phyloP scores from a whole-genome alignment of 2,888 invertebrate genomes.

The Drosophila melanocephala region DNA sequence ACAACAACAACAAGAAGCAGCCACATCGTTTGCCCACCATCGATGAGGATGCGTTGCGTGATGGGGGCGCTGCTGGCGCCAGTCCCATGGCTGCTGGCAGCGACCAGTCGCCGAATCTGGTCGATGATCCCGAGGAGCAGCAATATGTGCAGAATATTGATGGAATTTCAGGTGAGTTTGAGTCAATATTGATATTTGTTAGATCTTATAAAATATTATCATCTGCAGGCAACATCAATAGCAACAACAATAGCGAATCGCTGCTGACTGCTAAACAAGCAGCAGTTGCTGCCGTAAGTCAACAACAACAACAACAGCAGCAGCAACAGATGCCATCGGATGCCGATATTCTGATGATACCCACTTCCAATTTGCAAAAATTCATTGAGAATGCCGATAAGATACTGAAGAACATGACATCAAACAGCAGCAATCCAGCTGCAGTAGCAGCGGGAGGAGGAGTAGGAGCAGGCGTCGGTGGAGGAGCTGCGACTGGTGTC shows the following conservation, averaged over 20 bases:
- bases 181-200: constrained; percentile 25
- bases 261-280: constrained; percentile 41
- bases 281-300: constrained; percentile 34
- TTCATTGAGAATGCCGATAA: constrained; percentile 84
- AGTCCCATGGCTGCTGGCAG: constrained; percentile 59
- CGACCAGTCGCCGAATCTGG: constrained; percentile 55
- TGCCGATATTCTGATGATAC: constrained; percentile 81
- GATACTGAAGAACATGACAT: constrained; percentile 83
- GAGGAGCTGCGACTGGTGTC: constrained; percentile 22
- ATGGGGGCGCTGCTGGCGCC: constrained; percentile 71
- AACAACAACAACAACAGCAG: constrained; percentile 49
- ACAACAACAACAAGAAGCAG: constrained; percentile 22
- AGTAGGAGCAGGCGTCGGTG: constrained; percentile 12
- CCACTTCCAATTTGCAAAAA: constrained; percentile 84
- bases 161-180: constrained; percentile 73
- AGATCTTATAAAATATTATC: constrained; percentile 3
- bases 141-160: constrained; percentile 78
- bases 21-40: constrained; percentile 80
- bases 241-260: constrained; percentile 65
- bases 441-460: constrained; percentile 18
- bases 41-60: constrained; percentile 79
- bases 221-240: constrained; percentile 77
- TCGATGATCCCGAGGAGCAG: constrained; percentile 74
- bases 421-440: constrained; percentile 51
- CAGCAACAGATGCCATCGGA: constrained; percentile 64